A percentile compares a stretch with the other conserved stretches of the same genome.
Evolutionary conservation across 2,113 vertebrate genomes (phyloP).

Genomic region (Toxotes chatareus): DNA sequence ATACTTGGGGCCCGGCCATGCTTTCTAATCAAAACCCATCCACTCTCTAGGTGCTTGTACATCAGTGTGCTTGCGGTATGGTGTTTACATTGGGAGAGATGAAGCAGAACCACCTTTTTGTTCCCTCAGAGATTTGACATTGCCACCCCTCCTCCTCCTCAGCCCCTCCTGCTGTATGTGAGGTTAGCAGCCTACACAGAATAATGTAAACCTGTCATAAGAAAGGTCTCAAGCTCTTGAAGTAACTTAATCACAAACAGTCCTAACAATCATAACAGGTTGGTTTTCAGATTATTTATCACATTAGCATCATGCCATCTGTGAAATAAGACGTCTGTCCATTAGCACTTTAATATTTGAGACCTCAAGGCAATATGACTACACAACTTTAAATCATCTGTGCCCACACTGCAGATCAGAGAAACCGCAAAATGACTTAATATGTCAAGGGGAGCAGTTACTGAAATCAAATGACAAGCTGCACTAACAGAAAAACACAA

Average conservation of each 20-base stretch:
- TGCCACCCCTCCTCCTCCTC: not conserved
- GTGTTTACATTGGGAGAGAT: constrained; percentile 67
- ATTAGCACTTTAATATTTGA: not conserved
- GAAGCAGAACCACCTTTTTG: constrained; percentile 73
- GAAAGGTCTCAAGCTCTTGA: not conserved
- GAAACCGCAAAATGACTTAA: not conserved
- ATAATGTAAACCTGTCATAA: constrained; percentile 33
- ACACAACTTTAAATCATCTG: not conserved
- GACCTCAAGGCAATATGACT: not conserved
- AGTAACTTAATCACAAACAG: constrained; percentile 31
- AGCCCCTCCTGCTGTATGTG: constrained; percentile 32
- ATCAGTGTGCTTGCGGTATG: constrained; percentile 41
- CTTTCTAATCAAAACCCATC: constrained; percentile 69
- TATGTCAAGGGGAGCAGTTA: not conserved
- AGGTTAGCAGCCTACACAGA: constrained; percentile 42
- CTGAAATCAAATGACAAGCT: not conserved
- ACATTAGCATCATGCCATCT: not conserved
- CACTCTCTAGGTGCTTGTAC: constrained; percentile 17
- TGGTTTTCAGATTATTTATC: constrained; percentile 6
- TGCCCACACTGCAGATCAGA: not conserved
- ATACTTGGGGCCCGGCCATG: constrained; percentile 47
- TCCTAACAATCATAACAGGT: not conserved
- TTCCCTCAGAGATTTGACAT: constrained; percentile 66
- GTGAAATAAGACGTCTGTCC: not conserved
- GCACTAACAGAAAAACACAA: not conserved